Percentiles rank a stretch among this genome's conserved stretches.
Conservation (phyloP, 2,888 invertebrate species). For the Caenorhabditis becei region DNA sequence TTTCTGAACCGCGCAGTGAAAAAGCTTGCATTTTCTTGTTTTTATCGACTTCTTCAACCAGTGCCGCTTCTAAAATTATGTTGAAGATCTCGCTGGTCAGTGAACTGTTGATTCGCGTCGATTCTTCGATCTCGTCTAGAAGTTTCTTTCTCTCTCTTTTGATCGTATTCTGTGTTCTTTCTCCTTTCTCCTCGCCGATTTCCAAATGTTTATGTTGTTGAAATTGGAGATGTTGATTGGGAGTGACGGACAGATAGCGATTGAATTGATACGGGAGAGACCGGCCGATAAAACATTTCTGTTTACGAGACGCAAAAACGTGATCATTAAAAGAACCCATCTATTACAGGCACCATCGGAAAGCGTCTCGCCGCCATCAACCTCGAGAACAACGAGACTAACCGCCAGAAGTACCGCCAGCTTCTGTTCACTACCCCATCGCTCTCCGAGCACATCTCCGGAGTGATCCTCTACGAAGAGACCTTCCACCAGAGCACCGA, state of each 20-base stretch:
- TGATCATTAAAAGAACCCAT: conserved; percentile 15
- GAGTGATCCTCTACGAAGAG: conserved; percentile 98
- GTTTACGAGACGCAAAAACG: conserved; percentile 14
- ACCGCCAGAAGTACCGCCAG: conserved; percentile 81
- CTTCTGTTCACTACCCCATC: conserved; percentile 69
- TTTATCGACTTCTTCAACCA: too few relatives aligned
- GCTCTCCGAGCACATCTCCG: conserved; percentile 82
- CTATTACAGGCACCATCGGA: conserved; percentile 83
- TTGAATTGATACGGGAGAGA: conserved; percentile 31
- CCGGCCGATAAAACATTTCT: conserved; percentile 9
- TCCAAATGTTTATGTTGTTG: conserved; percentile 51
- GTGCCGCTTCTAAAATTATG: too few relatives aligned
- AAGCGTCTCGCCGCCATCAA: conserved; percentile 80
- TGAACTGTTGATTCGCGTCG: neutral
- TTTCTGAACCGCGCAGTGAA: too few relatives aligned
- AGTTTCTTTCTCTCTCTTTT: conserved; percentile 9
- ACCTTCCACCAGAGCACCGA: conserved; percentile 97
- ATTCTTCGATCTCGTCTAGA: conserved; percentile 9
- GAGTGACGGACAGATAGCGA: conserved; percentile 28
- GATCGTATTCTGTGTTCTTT: conserved; percentile 31
- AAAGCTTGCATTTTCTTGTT: too few relatives aligned
- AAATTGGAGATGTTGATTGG: conserved; percentile 37
- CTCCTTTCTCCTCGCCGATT: conserved; percentile 20
- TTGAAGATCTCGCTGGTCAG: too few relatives aligned
- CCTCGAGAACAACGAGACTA: conserved; percentile 82